These are phyloP conservation scores for Tenebrosternarchus preto DNA, from an alignment of 2,113 vertebrate genomes.

Conservation along the genomic window DNA sequence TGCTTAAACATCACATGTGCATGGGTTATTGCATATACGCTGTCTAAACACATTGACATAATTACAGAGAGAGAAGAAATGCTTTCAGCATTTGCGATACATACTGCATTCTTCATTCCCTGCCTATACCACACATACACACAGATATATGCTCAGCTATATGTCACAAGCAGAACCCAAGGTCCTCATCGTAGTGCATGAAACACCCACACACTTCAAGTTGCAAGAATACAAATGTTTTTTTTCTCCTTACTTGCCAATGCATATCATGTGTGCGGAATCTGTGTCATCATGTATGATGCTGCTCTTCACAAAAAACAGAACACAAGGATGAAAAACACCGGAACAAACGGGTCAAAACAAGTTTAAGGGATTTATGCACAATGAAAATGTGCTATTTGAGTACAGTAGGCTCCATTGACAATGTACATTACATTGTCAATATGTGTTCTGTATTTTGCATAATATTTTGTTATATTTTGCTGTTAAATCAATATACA, in stretches of 20 bases:
- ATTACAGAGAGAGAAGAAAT: not conserved
- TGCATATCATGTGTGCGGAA: not conserved
- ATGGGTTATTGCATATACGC: not conserved
- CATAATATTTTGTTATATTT: too few species aligned
- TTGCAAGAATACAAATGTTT: not conserved
- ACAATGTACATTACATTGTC: too few species aligned
- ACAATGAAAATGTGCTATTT: too few species aligned
- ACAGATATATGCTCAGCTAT: not conserved
- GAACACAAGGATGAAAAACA: too few species aligned
- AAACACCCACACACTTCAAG: not conserved
- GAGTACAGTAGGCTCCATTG: too few species aligned
- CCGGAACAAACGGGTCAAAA: too few species aligned
- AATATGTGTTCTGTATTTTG: too few species aligned
- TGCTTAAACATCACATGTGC: not conserved
- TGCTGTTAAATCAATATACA: too few species aligned
- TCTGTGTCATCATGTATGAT: not conserved
- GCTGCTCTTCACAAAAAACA: not conserved
- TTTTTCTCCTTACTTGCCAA: not conserved
- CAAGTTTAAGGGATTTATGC: too few species aligned
- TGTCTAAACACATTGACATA: not conserved
- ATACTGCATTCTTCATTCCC: not conserved
- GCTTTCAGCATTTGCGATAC: not conserved
- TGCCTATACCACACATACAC: not conserved
- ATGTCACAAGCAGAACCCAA: not conserved
- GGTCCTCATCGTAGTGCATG: not conserved